These are phyloP conservation scores for Helicolenus hilgendorfi DNA, from an alignment of 2,797 vertebrate genomes.

Conservation along the genomic window DNA sequence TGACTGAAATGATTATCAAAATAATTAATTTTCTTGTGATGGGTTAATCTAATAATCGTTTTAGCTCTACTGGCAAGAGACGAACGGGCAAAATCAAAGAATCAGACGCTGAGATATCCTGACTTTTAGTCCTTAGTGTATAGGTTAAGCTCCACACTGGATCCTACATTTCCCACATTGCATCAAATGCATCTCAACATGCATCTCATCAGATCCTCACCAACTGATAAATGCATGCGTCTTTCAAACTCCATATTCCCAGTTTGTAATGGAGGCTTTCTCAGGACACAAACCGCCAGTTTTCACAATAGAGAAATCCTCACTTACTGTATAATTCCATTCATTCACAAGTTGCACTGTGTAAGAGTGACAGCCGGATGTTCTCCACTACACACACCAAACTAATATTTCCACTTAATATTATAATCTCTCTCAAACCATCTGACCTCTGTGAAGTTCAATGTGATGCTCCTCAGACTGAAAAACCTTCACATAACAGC, in stretches of 20 bases:
- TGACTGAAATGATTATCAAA: no score
- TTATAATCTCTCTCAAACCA: neutral
- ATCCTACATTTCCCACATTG: neutral
- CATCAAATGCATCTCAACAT: neutral
- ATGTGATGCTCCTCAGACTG: neutral
- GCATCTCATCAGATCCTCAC: fast-evolving
- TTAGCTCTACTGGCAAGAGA: no score
- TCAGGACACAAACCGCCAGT: neutral
- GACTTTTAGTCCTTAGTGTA: neutral
- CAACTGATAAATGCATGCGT: neutral
- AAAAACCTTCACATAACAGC: neutral
- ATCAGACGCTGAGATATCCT: neutral
- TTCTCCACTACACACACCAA: neutral
- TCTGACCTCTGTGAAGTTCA: slow-evolving; percentile 12
- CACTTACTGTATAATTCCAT: neutral
- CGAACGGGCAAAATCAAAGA: neutral
- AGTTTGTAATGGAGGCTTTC: neutral
- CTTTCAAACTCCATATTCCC: neutral
- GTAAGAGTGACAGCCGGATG: neutral
- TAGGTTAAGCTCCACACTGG: neutral
- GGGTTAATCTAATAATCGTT: no score
- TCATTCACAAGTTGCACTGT: neutral
- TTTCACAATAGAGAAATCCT: neutral
- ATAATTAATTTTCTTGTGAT: no score
- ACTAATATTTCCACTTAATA: neutral